Evolutionary conservation across 64 coral and sea anemone genomes (phyloP).

Genomic region (Montipora efflorescens): DNA sequence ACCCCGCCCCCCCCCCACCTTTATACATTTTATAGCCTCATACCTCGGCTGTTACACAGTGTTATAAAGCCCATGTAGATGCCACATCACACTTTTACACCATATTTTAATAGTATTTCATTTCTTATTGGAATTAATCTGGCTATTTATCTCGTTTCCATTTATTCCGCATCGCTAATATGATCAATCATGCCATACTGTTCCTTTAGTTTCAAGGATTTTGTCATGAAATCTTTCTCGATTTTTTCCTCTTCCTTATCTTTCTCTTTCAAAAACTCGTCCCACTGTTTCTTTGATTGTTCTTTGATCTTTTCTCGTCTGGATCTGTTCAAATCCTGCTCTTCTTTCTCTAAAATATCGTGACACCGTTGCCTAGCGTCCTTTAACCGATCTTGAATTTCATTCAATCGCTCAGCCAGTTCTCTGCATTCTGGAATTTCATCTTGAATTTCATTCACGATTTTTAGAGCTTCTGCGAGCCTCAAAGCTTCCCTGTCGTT

Average conservation of each 20-base stretch:
- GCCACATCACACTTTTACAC: no score
- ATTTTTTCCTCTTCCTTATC: constrained; percentile 75
- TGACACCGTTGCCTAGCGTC: constrained; percentile 79
- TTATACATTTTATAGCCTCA: no score
- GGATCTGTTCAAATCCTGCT: constrained; percentile 48
- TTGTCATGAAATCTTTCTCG: constrained; percentile 79
- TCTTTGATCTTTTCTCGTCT: constrained; percentile 71
- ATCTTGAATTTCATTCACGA: constrained; percentile 74
- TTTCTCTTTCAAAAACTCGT: constrained; percentile 83
- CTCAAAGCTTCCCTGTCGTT: constrained; percentile 80
- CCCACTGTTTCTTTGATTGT: constrained; percentile 83
- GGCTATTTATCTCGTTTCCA: neutral
- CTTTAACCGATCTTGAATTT: constrained; percentile 73
- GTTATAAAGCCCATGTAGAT: no score
- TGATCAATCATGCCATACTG: constrained; percentile 64
- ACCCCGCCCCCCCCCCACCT: no score
- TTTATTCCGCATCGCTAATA: neutral
- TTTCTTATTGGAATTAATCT: no score
- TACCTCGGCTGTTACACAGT: no score
- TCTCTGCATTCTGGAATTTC: constrained; percentile 70
- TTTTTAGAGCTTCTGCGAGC: constrained; percentile 70
- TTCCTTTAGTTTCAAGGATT: constrained; percentile 79
- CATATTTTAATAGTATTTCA: no score
- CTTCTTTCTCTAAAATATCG: constrained; percentile 86
- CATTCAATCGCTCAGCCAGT: constrained; percentile 60